A percentile compares a stretch with the other conserved stretches of the same genome.
Conservation (phyloP, 2,113 vertebrate species). For the Anseranas semipalmata region DNA sequence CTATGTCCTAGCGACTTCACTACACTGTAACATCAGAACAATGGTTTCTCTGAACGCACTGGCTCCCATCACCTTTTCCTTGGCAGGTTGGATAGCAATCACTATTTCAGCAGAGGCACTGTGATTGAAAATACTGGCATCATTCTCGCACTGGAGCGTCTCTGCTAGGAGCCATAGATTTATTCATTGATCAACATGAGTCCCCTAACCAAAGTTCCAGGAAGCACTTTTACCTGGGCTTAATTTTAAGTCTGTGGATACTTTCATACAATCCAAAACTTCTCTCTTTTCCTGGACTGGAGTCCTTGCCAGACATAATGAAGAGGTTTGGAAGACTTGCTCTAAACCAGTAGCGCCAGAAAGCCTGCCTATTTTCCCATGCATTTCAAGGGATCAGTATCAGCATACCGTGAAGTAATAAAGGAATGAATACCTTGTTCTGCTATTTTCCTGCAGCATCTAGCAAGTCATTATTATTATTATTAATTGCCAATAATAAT, state of each 20-base stretch:
- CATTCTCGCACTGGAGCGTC: background rate
- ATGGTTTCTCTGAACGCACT: background rate
- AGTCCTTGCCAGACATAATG: background rate
- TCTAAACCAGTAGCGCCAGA: background rate
- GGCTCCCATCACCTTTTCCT: background rate
- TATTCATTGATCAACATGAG: conserved; percentile 25
- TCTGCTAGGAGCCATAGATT: conserved; percentile 1
- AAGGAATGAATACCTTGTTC: background rate
- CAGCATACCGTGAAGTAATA: background rate
- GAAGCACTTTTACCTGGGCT: background rate
- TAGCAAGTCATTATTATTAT: background rate
- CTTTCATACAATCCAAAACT: background rate
- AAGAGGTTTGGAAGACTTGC: background rate
- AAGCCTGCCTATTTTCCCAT: background rate
- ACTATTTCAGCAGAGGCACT: background rate
- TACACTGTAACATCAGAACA: background rate
- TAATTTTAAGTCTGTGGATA: background rate
- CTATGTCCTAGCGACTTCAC: background rate
- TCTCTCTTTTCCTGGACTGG: background rate
- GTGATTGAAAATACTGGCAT: conserved; percentile 3
- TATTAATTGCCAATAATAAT: background rate
- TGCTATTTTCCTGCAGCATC: background rate
- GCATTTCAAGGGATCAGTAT: background rate
- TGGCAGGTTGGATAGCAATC: conserved; percentile 30
- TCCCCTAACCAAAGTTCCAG: background rate